phyloP scores from a whole-genome alignment of 92 coral and sea anemone species.

The Actinernus sp. region DNA sequence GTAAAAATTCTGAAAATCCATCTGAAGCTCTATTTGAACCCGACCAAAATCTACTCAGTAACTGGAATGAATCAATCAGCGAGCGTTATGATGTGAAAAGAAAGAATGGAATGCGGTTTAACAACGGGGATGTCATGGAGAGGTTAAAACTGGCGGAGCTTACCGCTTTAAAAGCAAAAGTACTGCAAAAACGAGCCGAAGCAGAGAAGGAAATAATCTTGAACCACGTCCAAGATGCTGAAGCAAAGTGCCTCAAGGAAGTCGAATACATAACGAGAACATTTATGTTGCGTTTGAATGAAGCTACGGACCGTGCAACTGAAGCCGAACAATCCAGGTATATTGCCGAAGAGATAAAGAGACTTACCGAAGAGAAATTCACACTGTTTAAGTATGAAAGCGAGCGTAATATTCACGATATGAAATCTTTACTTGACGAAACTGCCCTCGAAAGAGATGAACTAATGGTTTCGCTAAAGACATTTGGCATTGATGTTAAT shows the following conservation, averaged over 20 bases:
- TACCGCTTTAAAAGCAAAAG: slow-evolving; percentile 75
- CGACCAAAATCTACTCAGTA: not conserved
- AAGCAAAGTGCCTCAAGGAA: slow-evolving; percentile 80
- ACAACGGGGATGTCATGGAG: slow-evolving; percentile 28
- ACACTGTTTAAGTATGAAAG: slow-evolving; percentile 87
- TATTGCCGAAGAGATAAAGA: slow-evolving; percentile 76
- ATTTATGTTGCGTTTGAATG: slow-evolving; percentile 73
- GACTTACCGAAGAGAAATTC: slow-evolving; percentile 84
- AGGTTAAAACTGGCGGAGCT: slow-evolving; percentile 71
- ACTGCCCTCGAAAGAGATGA: slow-evolving; percentile 85
- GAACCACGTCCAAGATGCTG: slow-evolving; percentile 71
- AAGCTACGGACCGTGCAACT: slow-evolving; percentile 78
- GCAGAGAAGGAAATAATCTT: slow-evolving; percentile 68
- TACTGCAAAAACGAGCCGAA: slow-evolving; percentile 82
- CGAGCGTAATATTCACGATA: slow-evolving; percentile 74
- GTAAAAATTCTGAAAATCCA: not conserved
- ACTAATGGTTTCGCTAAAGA: slow-evolving; percentile 68
- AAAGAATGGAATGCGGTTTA: slow-evolving; percentile 7
- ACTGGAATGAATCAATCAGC: slow-evolving; percentile 1
- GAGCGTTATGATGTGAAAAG: not conserved
- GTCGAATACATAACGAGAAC: slow-evolving; percentile 81
- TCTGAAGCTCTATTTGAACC: not conserved
- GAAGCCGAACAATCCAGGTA: slow-evolving; percentile 76
- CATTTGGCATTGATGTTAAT: slow-evolving; percentile 72
- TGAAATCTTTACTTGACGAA: slow-evolving; percentile 72